Percentiles rank a stretch among this genome's conserved stretches.
These are phyloP conservation scores for Candoia aspera DNA, from an alignment of 2,113 vertebrate species.

Conservation along the genomic window DNA sequence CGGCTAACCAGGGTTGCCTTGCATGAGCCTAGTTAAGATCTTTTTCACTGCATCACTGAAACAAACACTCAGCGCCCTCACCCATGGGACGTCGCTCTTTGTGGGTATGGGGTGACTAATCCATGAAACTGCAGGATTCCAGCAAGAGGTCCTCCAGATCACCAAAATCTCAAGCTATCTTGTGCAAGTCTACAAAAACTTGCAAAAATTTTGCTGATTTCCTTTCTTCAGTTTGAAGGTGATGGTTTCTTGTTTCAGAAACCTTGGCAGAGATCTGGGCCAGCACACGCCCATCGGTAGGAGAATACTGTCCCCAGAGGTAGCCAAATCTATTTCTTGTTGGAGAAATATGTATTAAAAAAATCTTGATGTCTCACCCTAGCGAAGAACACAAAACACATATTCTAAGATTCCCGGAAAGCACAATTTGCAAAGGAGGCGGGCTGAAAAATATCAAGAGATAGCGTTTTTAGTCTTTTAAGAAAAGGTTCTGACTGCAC, in stretches of 20 bases:
- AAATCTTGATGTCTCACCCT: neutral
- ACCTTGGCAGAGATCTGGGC: neutral
- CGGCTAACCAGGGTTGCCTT: neutral
- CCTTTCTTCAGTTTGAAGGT: neutral
- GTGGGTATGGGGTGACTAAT: neutral
- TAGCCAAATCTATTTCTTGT: neutral
- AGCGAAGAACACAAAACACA: too few relatives aligned
- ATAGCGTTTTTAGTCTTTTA: neutral
- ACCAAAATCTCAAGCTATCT: neutral
- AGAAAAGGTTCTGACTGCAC: neutral
- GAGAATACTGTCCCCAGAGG: neutral
- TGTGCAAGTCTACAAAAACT: neutral
- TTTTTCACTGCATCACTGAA: neutral
- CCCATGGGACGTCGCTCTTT: neutral
- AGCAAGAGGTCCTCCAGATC: neutral
- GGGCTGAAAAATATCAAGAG: slow-evolving; percentile 12
- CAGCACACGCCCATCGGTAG: neutral
- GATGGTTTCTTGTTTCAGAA: neutral
- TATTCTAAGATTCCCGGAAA: neutral
- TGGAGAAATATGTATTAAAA: neutral
- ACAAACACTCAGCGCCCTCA: neutral
- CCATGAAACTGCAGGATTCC: neutral
- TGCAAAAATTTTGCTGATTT: neutral
- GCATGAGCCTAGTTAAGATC: too few relatives aligned
- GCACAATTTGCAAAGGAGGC: slow-evolving; percentile 1